Base-by-base conservation (phyloP, 2,888 invertebrate genomes). In the Nephrotoma guestfalica region DNA sequence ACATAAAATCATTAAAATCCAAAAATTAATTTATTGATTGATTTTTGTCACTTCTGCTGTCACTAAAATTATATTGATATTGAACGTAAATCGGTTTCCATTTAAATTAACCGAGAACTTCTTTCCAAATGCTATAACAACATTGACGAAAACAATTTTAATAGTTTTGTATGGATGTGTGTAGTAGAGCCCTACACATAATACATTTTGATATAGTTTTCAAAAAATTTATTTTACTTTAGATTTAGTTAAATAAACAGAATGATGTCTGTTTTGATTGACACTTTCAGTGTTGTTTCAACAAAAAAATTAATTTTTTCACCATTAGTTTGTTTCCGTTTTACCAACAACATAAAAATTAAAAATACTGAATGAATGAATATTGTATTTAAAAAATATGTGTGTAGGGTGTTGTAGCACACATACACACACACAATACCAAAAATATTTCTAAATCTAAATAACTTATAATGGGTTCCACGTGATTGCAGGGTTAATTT, bases 251-350 rank as follows among this genome's bases (percentile, higher is more conserved):
- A 84, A 84, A 84, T 84, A 84, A 84, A 84, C 84, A 84, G 30
- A 71, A 41, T 84, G 84, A 41, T 42, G 84, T 84, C 84, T 84
- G 41, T 84, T 84, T 84, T 84, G 84, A 84, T 84, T 84, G 84
- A 84, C 84, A 84, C 84, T 84, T 84, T 84, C 42, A 84, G 41
- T 84, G 84, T 84, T 84, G 15, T 84, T 84, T 84, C 30, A 71
- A 71, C 51, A 57, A 30, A 71, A 30, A 71, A 71, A 71, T 9
- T 30, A 30, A 15, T 51, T n/a, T 51, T 51, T 71, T 71, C 30
- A 71, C 71, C 71, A 71, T 71, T 71, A 71, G 71, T 71, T 71
- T 71, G 71, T 71, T 71, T 71, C 71, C 71, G 71, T 71, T 71
- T 71, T 71, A 71, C 71, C 30, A 71, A 71, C 71, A 71, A 71